These are phyloP conservation scores for Chelonia mydas DNA, from an alignment of 2,797 vertebrate genomes.

Conservation along the genomic window DNA sequence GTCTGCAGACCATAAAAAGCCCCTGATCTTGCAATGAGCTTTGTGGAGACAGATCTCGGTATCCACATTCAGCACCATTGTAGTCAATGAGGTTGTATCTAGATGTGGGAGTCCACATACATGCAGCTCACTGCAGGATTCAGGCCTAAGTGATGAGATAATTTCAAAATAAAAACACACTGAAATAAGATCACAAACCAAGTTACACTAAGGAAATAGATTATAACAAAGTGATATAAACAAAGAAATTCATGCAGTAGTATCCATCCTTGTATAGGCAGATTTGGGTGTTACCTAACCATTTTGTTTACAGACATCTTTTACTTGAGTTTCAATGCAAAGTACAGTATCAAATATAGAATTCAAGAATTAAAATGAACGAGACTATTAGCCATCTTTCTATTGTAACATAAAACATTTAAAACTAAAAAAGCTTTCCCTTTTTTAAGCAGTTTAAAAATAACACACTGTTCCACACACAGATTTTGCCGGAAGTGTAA, in stretches of 20 bases:
- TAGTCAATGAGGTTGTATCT: background rate
- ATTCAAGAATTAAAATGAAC: background rate
- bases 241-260: background rate
- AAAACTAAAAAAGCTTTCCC: background rate
- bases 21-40: background rate
- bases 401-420: background rate
- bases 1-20: background rate
- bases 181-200: background rate
- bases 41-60: background rate
- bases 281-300: too few relatives aligned
- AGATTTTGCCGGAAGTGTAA: background rate
- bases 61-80: background rate
- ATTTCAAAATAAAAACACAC: background rate
- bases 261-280: background rate
- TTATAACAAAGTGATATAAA: background rate
- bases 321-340: background rate
- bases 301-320: too few relatives aligned
- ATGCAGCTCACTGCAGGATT: background rate
- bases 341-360: background rate
- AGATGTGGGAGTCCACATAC: background rate
- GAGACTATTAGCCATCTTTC: background rate
- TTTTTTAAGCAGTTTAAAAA: background rate
- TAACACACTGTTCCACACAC: accelerated
- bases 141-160: background rate
- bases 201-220: background rate